A percentile compares a stretch with the other conserved stretches of the same genome.
Conservation (phyloP, 2,888 invertebrate genomes). For the Euphydryas editha region DNA sequence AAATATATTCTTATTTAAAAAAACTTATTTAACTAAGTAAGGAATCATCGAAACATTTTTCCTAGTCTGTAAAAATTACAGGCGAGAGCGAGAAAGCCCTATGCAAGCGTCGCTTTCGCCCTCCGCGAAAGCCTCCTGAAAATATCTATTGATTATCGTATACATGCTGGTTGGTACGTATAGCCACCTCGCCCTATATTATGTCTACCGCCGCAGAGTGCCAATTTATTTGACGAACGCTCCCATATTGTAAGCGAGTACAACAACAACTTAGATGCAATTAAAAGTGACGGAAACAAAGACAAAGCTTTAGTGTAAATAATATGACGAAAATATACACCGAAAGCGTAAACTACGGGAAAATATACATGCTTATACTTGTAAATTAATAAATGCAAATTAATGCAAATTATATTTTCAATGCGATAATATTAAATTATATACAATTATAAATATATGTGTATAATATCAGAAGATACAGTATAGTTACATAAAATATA, state of each 20-base stretch:
- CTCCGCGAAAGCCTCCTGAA: slow-evolving; percentile 82
- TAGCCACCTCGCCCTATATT: slow-evolving; percentile 71
- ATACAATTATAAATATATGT: no score
- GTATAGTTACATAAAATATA: not conserved
- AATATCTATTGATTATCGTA: slow-evolving; percentile 84
- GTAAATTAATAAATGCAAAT: no score
- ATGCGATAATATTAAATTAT: no score
- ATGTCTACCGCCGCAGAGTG: slow-evolving; percentile 71
- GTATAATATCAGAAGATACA: not conserved
- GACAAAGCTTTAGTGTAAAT: no score
- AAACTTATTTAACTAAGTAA: not conserved
- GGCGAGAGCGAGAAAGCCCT: slow-evolving; percentile 67
- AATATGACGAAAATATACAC: slow-evolving; percentile 14
- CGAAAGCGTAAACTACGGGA: not conserved
- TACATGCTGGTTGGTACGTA: slow-evolving; percentile 72
- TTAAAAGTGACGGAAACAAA: slow-evolving; percentile 22
- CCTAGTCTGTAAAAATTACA: slow-evolving; percentile 71
- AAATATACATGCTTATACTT: slow-evolving; percentile 3
- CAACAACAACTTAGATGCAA: slow-evolving; percentile 22
- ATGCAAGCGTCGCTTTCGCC: slow-evolving; percentile 62
- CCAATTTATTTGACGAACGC: slow-evolving; percentile 81
- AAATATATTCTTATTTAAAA: not conserved
- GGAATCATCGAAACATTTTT: slow-evolving; percentile 51
- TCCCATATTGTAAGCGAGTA: slow-evolving; percentile 44
- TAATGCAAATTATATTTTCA: no score